Conservation (phyloP, 2,113 vertebrate genomes). For the Heterotis niloticus region DNA sequence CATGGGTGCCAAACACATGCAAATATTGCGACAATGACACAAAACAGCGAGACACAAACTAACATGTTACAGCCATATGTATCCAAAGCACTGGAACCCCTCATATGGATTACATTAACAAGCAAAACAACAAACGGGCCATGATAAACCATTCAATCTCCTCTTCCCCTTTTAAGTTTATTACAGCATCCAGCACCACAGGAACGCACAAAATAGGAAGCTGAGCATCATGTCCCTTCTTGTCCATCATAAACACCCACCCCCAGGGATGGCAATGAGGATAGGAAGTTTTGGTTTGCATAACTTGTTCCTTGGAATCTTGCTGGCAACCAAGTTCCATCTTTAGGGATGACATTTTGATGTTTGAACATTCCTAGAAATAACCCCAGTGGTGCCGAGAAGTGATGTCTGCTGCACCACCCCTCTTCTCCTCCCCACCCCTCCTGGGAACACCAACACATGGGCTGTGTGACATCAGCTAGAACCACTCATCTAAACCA, state of each 20-base stretch:
- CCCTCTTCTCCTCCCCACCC: not conserved
- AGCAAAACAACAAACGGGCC: not conserved
- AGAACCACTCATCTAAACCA: not conserved
- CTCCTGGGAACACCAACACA: not conserved
- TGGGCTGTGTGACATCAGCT: not conserved
- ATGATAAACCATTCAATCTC: not conserved
- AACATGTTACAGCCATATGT: not conserved
- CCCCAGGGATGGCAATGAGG: not conserved
- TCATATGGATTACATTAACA: not conserved
- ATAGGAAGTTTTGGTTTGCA: too few relatives aligned
- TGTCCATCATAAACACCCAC: not conserved
- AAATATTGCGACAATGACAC: not conserved
- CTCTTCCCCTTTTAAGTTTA: too few relatives aligned
- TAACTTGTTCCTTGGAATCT: too few relatives aligned
- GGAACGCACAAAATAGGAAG: not conserved
- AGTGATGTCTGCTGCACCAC: not conserved
- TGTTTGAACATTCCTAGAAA: slow-evolving; percentile 9
- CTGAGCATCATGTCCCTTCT: not conserved
- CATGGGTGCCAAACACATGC: not conserved
- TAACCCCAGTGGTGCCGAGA: slow-evolving; percentile 10
- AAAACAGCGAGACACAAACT: not conserved
- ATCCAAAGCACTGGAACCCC: not conserved
- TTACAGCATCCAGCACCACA: not conserved
- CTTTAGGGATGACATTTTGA: too few relatives aligned
- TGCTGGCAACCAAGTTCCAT: too few relatives aligned